Base-by-base conservation (phyloP, 1,140 invertebrate species). In the Drosophila ohnishii region DNA sequence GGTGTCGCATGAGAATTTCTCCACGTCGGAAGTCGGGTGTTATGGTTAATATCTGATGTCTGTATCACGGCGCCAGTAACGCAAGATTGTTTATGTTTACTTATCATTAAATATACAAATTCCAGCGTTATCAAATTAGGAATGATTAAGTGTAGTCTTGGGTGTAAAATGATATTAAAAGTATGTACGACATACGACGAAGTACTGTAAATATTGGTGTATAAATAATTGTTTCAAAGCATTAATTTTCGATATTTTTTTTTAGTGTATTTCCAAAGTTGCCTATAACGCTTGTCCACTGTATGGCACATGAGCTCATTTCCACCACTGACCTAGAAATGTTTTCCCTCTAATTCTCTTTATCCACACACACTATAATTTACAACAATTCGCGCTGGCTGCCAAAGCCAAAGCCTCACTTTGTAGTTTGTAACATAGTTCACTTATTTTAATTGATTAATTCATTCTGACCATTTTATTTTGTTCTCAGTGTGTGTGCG, bases 401-500 rank as follows among this genome's bases (percentile, higher is more conserved):
- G 40, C 40, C 56, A 45, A 58, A 13, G 59, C 60, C 25, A 66
- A 71, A 69, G 64, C 69, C 45, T 35, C 57, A 28, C 64, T 60
- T 57, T 73, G 51, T 75, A 50, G 77, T 59, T 53, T 35, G 16
- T 53, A 53, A 22, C 50, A 35, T 53, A 53, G 50, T 35, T 75
- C 39, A 67, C 67, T 83, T 84, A 76, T 63, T 80, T 83, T 71
- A 83, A 83, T 84, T 83, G 80, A 75, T 48, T 72, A 75, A 73
- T 84, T 60, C 58, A 66, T 73, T 77, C 57, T 73, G 57, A 58
- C 67, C 67, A 59, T 58, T 64, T 58, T 11, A 9, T 22, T 48
- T 47, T 67, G 39, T 37, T 56, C 53, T 42, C 39, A 65, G 66
- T 66, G 58, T 64, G 44, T 34, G 44, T 34, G 60, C 42, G 53